A percentile compares a stretch with the other conserved stretches of the same genome.
These are phyloP conservation scores for Zhengitettix transpicula DNA, from an alignment of 2,888 invertebrate species.

Conservation along the genomic window DNA sequence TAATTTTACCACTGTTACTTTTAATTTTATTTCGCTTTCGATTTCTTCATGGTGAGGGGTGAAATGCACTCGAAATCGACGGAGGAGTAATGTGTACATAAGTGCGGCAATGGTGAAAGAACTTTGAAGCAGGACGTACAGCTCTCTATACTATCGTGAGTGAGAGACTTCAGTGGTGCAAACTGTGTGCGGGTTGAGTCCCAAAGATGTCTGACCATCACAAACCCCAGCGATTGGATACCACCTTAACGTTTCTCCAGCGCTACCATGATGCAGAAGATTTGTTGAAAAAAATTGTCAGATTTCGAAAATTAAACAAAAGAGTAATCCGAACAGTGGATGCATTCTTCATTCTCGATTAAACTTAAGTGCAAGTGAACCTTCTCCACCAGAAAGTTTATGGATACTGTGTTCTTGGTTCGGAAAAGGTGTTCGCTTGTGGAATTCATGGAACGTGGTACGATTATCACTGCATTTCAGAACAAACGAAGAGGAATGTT, in stretches of 20 bases:
- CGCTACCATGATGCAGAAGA: neutral
- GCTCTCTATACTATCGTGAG: too few relatives aligned
- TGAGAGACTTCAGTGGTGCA: too few relatives aligned
- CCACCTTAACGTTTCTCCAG: neutral
- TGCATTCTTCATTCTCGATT: neutral
- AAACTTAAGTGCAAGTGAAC: neutral
- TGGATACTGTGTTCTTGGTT: slow-evolving; percentile 4
- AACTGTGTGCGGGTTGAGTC: too few relatives aligned
- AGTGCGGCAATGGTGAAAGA: too few relatives aligned
- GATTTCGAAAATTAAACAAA: neutral
- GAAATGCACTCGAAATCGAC: too few relatives aligned
- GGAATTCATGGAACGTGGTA: slow-evolving; percentile 4
- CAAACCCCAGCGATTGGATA: too few relatives aligned
- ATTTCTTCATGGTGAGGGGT: too few relatives aligned
- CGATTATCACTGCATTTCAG: slow-evolving; percentile 1
- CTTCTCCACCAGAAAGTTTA: slow-evolving; percentile 3
- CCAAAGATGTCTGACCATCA: too few relatives aligned
- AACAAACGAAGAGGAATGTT: neutral
- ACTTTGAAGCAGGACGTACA: too few relatives aligned
- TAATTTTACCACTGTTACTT: too few relatives aligned
- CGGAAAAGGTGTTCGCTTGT: slow-evolving; percentile 1
- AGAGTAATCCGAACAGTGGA: neutral
- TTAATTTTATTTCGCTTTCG: too few relatives aligned
- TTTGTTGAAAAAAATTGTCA: neutral
- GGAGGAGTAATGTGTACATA: too few relatives aligned